A percentile compares a stretch with the other conserved stretches of the same genome.
Evolutionary conservation across 2,888 invertebrate species (phyloP).

Genomic region (Cerastis leucographa): DNA sequence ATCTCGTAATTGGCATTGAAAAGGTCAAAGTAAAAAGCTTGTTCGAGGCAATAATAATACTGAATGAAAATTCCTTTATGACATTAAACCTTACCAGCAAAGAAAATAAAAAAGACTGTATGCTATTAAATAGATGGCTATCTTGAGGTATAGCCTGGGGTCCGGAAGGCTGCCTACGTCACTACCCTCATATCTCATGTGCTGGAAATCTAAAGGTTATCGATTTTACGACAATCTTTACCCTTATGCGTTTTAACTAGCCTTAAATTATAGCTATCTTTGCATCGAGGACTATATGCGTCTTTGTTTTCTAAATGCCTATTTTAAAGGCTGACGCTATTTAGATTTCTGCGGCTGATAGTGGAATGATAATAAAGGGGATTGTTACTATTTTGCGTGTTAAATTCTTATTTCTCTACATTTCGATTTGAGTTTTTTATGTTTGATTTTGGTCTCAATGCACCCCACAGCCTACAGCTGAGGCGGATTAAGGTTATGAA

Average conservation of each 20-base stretch:
- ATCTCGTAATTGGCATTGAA: constrained; percentile 28
- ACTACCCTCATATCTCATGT: constrained; percentile 41
- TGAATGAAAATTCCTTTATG: constrained; percentile 38
- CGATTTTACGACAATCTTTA: constrained; percentile 56
- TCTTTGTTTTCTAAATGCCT: constrained; percentile 55
- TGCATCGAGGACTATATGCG: constrained; percentile 32
- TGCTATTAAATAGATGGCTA: constrained; percentile 54
- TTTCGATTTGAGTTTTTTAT: neutral
- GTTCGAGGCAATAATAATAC: constrained; percentile 18
- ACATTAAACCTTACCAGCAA: constrained; percentile 38
- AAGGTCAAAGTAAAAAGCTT: constrained; percentile 44
- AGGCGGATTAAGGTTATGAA: neutral
- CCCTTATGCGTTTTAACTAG: constrained; percentile 37
- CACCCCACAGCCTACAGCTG: neutral
- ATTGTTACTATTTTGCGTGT: neutral
- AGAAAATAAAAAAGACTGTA: constrained; percentile 45
- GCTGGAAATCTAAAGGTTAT: constrained; percentile 58
- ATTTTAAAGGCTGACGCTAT: constrained; percentile 37
- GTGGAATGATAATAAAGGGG: neutral
- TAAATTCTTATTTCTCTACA: neutral
- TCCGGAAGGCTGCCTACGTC: constrained; percentile 44
- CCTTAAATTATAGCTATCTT: constrained; percentile 38
- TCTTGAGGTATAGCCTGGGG: constrained; percentile 50
- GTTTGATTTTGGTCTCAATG: neutral
- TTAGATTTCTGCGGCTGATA: constrained; percentile 30